Conservation (phyloP, 2,888 invertebrate species). For the Troides oblongomaculatus region DNA sequence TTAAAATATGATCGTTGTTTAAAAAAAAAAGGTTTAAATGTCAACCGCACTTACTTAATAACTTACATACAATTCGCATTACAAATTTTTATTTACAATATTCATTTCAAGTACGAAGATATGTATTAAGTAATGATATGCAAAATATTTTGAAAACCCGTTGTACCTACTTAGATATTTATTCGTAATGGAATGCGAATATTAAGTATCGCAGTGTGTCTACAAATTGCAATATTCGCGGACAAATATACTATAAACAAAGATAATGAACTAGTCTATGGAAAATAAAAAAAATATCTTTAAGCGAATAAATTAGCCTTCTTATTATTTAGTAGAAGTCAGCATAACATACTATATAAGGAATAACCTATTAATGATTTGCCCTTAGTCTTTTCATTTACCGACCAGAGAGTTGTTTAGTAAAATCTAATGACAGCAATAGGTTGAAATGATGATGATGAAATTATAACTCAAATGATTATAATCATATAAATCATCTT, state of each 20-base stretch:
- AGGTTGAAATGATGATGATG: too few species aligned
- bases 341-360: too few species aligned
- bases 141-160: slow-evolving; percentile 17
- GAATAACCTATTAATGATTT: too few species aligned
- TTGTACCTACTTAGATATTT: not conserved
- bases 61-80: slow-evolving; percentile 21
- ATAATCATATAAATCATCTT: too few species aligned
- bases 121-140: slow-evolving; percentile 3
- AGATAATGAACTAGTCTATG: not conserved
- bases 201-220: not conserved
- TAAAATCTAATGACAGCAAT: too few species aligned
- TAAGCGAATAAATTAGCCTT: not conserved
- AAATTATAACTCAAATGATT: too few species aligned
- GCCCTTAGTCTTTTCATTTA: too few species aligned
- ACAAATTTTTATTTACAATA: slow-evolving; percentile 17
- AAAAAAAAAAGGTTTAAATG: slow-evolving; percentile 17
- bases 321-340: too few species aligned
- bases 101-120: slow-evolving; percentile 6
- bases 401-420: too few species aligned
- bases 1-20: slow-evolving; percentile 27
- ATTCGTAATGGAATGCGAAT: not conserved
- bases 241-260: not conserved
- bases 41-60: slow-evolving; percentile 12
- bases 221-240: not conserved
- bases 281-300: not conserved